phyloP scores from a whole-genome alignment of 2,113 vertebrate genomes.

The Coreoperca whiteheadi region DNA sequence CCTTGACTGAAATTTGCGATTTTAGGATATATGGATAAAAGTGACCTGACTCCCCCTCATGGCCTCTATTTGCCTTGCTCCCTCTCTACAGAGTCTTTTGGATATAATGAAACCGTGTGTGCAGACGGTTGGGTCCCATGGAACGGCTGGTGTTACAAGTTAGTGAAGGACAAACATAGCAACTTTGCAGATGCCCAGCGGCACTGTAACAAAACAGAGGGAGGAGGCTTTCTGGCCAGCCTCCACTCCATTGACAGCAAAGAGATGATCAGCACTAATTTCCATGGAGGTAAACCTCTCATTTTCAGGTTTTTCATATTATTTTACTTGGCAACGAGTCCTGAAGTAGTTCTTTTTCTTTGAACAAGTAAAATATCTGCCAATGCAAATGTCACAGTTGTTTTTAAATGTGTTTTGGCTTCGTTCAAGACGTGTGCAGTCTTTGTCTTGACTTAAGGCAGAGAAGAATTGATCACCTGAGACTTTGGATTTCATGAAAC shows the following conservation, averaged over 20 bases:
- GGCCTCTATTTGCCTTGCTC: neutral
- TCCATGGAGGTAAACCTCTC: constrained; percentile 82
- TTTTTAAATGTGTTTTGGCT: neutral
- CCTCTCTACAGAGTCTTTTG: constrained; percentile 82
- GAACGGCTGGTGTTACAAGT: constrained; percentile 90
- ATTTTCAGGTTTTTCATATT: neutral
- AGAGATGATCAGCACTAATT: constrained; percentile 88
- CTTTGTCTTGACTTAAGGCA: neutral
- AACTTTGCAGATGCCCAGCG: constrained; percentile 76
- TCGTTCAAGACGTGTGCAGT: no score
- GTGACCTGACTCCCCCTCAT: neutral
- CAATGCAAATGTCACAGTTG: neutral
- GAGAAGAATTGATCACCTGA: neutral
- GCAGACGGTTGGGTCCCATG: constrained; percentile 86
- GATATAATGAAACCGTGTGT: constrained; percentile 87
- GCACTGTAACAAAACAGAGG: constrained; percentile 79
- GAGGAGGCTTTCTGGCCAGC: constrained; percentile 84
- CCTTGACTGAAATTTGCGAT: neutral
- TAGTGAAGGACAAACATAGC: constrained; percentile 64
- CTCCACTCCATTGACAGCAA: constrained; percentile 91
- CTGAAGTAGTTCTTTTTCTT: neutral
- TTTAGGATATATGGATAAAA: neutral
- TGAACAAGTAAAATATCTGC: neutral
- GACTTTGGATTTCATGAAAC: neutral
- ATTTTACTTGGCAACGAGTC: neutral